Base-by-base conservation (phyloP, 2,113 vertebrate species). In the Tachysurus fulvidraco region DNA sequence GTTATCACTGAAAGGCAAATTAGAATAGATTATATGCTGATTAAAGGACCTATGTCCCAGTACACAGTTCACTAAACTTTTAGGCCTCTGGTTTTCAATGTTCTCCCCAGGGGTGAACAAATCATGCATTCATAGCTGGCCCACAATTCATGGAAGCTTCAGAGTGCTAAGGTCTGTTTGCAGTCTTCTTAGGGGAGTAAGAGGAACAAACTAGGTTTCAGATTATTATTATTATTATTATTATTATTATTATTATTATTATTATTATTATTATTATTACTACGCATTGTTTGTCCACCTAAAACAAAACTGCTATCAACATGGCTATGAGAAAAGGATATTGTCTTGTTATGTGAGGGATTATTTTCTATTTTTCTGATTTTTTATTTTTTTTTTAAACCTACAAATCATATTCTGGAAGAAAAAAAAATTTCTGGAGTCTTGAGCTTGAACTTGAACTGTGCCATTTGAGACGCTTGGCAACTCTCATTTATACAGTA, bases 1-100 rank as follows among this genome's bases (percentile, higher is more conserved):
- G 89, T 91, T 94, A 93, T 95, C 93, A 91, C 91, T 94, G 92
- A 30, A 64, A 77, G 89, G 80, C 87, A 93, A 95, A 95, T 93
- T 89, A 91, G 88, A 94, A 95, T 94, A 92, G 94, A 94, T 95
- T 90, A 77, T 84, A 88, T 88, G 54, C 64, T 85, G 89, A 91
- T 92, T 89, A 87, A 88, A 88, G 62, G 46, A 81, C 86, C 84
- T 87, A 88, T 86, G 87, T 88, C 73, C 59, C 60, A 17, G 65
- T 59, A 71, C 19, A 17, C 57, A 86, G 85, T 88, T 86, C 91
- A 92, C 91, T 89, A 54, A 85, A 92, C 88, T 89, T 91, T 82
- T 50, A 89, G 87, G 64, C 12, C 1, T 5, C 1, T 4, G 30
- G 59, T 91, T 91, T 92, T 94, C 93, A 92, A 92, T 92, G 89